Conservation (phyloP, 2,797 vertebrate genomes). For the Tadarida brasiliensis region DNA sequence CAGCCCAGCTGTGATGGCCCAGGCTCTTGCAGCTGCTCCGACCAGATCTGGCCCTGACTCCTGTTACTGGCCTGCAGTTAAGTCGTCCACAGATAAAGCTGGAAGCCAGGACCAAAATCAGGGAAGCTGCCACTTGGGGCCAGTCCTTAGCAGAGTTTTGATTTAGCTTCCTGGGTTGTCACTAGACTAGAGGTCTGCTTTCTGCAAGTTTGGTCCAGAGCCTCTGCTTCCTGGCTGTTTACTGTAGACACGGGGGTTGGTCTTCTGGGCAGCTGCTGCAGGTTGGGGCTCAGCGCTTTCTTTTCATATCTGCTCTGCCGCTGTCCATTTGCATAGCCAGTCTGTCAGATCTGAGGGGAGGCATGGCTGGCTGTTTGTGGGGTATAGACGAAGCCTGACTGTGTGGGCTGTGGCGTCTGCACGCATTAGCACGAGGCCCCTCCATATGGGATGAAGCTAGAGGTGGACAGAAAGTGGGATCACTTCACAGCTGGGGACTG, state of each 20-base stretch:
- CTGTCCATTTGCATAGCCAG: not conserved
- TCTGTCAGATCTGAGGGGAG: not conserved
- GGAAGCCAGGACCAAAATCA: not conserved
- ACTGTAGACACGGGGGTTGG: not conserved
- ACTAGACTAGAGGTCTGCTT: not conserved
- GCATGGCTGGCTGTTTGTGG: not conserved
- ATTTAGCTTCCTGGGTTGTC: not conserved
- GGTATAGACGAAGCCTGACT: not conserved
- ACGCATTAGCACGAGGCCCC: not conserved
- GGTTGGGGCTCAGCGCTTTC: not conserved
- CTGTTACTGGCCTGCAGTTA: not conserved
- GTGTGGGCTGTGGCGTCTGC: not conserved
- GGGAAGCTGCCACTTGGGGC: not conserved
- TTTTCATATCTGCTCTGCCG: not conserved
- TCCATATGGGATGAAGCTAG: not conserved
- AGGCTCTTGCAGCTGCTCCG: not conserved
- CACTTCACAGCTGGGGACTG: not conserved
- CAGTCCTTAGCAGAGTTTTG: not conserved
- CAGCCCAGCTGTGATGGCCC: not conserved
- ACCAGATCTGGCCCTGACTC: not conserved
- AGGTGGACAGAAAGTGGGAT: not conserved
- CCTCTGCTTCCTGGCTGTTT: not conserved
- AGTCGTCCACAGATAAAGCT: not conserved
- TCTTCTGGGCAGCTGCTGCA: conserved; percentile 7
- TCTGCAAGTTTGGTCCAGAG: not conserved